Conservation (phyloP, 2,797 vertebrate genomes). For the Pempheris klunzingeri region DNA sequence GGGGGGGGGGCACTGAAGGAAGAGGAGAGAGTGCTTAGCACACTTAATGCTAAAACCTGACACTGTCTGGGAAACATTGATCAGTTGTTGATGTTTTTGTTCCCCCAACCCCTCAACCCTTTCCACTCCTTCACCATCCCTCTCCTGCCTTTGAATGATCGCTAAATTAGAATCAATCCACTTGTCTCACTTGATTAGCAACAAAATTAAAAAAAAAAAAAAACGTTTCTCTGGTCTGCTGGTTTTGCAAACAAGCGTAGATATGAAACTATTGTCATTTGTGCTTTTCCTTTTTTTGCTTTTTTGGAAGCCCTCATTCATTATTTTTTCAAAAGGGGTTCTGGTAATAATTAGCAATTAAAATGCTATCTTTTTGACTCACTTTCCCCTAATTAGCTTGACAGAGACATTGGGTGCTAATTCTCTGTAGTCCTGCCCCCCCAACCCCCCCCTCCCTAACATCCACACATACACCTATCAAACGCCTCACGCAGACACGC, state of each 20-base stretch:
- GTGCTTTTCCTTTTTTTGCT: slow-evolving; percentile 33
- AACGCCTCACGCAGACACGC: slow-evolving; percentile 20
- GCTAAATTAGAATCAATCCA: slow-evolving; percentile 23
- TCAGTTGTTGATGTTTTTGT: slow-evolving; percentile 63
- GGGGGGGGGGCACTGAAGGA: slow-evolving; percentile 53
- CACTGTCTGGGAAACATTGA: slow-evolving; percentile 83
- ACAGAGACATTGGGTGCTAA: slow-evolving; percentile 73
- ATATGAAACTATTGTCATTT: slow-evolving; percentile 71
- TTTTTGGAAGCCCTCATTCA: slow-evolving; percentile 53
- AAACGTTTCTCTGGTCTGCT: slow-evolving; percentile 37
- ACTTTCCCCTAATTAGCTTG: slow-evolving; percentile 82
- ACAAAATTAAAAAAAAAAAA: slow-evolving; percentile 3
- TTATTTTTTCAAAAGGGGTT: slow-evolving; percentile 78
- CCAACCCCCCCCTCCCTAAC: no score
- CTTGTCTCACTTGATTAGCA: slow-evolving; percentile 37
- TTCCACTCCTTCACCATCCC: neutral
- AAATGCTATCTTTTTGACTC: slow-evolving; percentile 79
- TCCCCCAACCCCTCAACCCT: neutral
- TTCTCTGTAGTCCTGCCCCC: slow-evolving; percentile 58
- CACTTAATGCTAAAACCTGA: slow-evolving; percentile 85
- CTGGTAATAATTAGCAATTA: slow-evolving; percentile 86
- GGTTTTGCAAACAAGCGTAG: slow-evolving; percentile 31
- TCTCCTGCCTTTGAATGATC: slow-evolving; percentile 23
- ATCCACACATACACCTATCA: slow-evolving; percentile 32
- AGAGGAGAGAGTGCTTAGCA: slow-evolving; percentile 83